Base-by-base conservation (phyloP, 1,140 invertebrate species). In the Pissodes strobi region DNA sequence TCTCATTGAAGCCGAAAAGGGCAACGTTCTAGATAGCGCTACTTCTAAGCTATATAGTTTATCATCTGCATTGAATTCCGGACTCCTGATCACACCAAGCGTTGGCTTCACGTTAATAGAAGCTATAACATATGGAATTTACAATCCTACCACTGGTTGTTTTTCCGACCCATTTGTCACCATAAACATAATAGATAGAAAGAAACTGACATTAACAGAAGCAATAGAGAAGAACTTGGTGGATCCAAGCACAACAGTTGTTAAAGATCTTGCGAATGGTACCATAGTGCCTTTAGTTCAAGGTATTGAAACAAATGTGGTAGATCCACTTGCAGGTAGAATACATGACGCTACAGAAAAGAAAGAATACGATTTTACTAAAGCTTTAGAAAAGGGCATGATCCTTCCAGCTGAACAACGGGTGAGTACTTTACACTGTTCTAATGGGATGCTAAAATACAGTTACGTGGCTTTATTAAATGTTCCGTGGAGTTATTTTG, bases 381-480 rank as follows among this genome's bases (percentile, higher is more conserved):
- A 94, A 83, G 95, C 95, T 71, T 84, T 88, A 75, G 89, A 94
- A 75, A 88, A 88, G 79, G 92, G 93, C 73, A 88, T 90, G 80
- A 86, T 95, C 69, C 85, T 95, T 80, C 86, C 93, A 76, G 92
- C 92, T 77, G 90, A 93, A 86, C 90, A 91, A 76, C 87, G 92
- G 91, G 93, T 95, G 87, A 94, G 92, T 90, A 17, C n/a, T 45
- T 48, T 59, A 3, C 15, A 34, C 13, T 43, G 12, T 46, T 59
- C 48, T n/a, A 9, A 39, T 45, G 53, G 53, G 39, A 30, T 57
- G 43, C 21, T 23, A 49, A 49, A 13, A 12, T n/a, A n/a, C n/a
- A 27, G 10, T 46, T 23, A 1, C 2, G n/a, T 23, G 21, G 46
- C 46, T 49, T 49, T 49, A n/a, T 49, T 13, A 13, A 18, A 46